These are phyloP conservation scores for Plectrocnemia conspersa DNA, from an alignment of 1,140 invertebrate genomes.

Conservation along the genomic window DNA sequence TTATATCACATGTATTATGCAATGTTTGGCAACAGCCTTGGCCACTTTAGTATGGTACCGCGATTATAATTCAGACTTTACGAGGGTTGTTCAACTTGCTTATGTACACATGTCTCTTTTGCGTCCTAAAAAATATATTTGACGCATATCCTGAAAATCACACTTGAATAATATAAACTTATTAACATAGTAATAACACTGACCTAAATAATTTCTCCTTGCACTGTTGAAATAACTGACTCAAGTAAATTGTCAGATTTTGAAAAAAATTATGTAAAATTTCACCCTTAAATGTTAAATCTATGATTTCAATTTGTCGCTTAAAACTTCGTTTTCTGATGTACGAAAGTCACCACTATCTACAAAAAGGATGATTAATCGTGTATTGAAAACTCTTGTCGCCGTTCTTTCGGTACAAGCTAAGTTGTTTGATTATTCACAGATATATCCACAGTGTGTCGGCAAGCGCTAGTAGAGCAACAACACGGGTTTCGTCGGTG, in stretches of 20 bases:
- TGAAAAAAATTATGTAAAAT: no score
- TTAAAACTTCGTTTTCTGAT: background rate
- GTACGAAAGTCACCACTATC: background rate
- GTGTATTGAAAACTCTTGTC: background rate
- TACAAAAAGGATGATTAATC: background rate
- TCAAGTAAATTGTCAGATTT: no score
- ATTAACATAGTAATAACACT: constrained; percentile 2
- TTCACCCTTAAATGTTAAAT: background rate
- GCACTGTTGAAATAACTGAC: no score
- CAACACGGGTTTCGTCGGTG: no score
- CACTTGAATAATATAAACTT: constrained; percentile 3
- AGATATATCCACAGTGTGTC: no score
- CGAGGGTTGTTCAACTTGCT: constrained; percentile 14
- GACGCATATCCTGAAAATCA: background rate
- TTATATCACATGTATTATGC: no score
- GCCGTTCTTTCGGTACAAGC: background rate
- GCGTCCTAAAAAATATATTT: background rate
- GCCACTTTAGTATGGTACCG: background rate
- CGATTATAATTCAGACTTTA: constrained; percentile 16
- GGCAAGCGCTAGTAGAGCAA: no score
- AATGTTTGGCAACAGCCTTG: no score
- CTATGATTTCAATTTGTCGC: background rate
- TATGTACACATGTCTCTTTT: background rate
- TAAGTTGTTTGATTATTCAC: no score
- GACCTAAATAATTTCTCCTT: constrained; percentile 3